These are phyloP conservation scores for zebrafish (Danio rerio) DNA, from an alignment of 2,113 vertebrate genomes.

Conservation along the genomic window DNA sequence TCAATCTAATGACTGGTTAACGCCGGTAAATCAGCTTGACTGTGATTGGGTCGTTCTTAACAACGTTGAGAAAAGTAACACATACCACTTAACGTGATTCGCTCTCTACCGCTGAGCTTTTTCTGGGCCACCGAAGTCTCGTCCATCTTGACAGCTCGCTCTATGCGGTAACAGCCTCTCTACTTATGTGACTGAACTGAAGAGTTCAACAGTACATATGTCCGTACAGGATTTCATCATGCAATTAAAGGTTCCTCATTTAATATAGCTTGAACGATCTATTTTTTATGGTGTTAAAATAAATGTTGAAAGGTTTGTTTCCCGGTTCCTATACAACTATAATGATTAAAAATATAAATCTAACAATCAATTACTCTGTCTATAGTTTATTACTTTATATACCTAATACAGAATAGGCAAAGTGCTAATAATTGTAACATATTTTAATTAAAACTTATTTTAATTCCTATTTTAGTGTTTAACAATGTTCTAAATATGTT, in stretches of 20 bases:
- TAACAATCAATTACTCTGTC: too few species aligned
- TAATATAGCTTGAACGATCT: not conserved
- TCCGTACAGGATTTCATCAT: not conserved
- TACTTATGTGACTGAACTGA: too few species aligned
- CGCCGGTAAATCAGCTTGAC: not conserved
- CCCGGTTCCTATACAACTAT: not conserved
- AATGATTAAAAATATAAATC: not conserved
- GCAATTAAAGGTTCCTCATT: slow-evolving; percentile 8
- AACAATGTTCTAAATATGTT: too few species aligned
- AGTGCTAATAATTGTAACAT: too few species aligned
- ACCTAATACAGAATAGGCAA: too few species aligned
- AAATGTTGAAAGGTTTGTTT: too few species aligned
- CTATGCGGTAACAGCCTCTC: too few species aligned
- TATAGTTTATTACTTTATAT: too few species aligned
- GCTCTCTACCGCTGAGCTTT: not conserved
- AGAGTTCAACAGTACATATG: not conserved
- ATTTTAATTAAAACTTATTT: too few species aligned
- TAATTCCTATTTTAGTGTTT: too few species aligned
- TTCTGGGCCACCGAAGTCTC: not conserved
- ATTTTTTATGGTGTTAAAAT: too few species aligned
- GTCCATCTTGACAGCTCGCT: not conserved
- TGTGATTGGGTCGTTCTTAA: not conserved
- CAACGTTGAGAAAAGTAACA: not conserved
- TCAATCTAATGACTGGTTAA: not conserved
- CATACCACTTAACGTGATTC: not conserved